These are phyloP conservation scores for Serranus cabrilla DNA, from an alignment of 2,797 vertebrate genomes.

Conservation along the genomic window DNA sequence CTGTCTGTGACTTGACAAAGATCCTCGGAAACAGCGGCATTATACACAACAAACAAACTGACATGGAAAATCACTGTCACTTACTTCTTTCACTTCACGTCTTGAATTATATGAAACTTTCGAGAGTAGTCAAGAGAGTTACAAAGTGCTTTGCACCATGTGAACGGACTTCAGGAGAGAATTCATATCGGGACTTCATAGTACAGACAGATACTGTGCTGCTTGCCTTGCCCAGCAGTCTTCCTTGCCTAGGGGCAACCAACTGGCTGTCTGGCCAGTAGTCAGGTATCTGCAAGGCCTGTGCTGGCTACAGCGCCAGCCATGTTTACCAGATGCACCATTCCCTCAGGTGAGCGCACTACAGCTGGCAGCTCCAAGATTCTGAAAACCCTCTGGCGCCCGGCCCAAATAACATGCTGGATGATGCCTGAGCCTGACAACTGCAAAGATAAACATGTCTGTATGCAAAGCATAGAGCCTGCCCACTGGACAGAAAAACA, in stretches of 20 bases:
- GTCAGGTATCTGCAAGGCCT: constrained; percentile 66
- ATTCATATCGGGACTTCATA: constrained; percentile 34
- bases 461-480: constrained; percentile 17
- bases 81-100: background rate
- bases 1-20: no score
- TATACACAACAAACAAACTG: no score
- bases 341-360: constrained; percentile 75
- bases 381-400: constrained; percentile 66
- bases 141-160: background rate
- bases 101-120: background rate
- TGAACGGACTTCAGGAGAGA: constrained; percentile 26
- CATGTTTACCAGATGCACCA: constrained; percentile 81
- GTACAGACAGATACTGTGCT: constrained; percentile 35
- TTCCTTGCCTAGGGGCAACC: constrained; percentile 67
- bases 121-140: background rate
- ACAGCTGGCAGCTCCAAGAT: constrained; percentile 74
- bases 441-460: constrained; percentile 53
- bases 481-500: constrained; percentile 40
- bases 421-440: constrained; percentile 46
- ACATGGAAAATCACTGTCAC: no score
- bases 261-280: constrained; percentile 73
- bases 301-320: constrained; percentile 47
- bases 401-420: constrained; percentile 52
- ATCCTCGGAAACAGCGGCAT: no score
- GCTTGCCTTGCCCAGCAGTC: constrained; percentile 51